Base-by-base conservation (phyloP, 1,140 invertebrate genomes). In the Formica exsecta region DNA sequence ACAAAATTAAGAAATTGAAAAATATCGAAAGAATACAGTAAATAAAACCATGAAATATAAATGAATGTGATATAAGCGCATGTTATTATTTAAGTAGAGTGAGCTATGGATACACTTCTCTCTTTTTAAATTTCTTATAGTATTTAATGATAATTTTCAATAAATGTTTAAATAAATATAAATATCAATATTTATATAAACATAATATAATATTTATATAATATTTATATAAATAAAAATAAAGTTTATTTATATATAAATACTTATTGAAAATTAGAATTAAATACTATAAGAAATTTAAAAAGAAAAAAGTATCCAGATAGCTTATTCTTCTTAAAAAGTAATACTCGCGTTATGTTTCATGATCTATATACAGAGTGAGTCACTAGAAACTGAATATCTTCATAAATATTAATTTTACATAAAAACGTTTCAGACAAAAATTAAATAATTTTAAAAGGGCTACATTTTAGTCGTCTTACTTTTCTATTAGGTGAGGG, bases 141-240 rank as follows among this genome's bases (percentile, higher is more conserved):
- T 19, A 0, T 25, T 11, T 6, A 29, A 76, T 3, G 1, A 1
- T 22, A 66, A 44, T 38, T 36, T 66, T n/a, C 25, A 19, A 65
- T 25, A 66, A 36, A 5, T 25, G 36, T 87, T 74, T 68, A 51
- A 29, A 48, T n/a, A n/a, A 65, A 51, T 3, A 32, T 32, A 32
- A 32, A 32, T 32, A 32, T 22, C 22, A 22, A 22, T 29, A 29
- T 29, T 22, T 22, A 22, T 32, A 2, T 32, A 32, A 32, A 32
- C 32, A 32, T 32, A 32, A 32, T 32, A 32, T 32, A 32, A 32
- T 32, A 32, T 32, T 32, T 1, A 32, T 32, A 32, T 32, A 32
- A 32, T 32, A 32, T 32, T 32, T 32, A 32, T 32, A 32, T 32
- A 32, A 32, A 32, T 32, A 32, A 0, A 32, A 32, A 32, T 32